These are phyloP conservation scores for Symphodus melops DNA, from an alignment of 2,113 vertebrate genomes.

Conservation along the genomic window DNA sequence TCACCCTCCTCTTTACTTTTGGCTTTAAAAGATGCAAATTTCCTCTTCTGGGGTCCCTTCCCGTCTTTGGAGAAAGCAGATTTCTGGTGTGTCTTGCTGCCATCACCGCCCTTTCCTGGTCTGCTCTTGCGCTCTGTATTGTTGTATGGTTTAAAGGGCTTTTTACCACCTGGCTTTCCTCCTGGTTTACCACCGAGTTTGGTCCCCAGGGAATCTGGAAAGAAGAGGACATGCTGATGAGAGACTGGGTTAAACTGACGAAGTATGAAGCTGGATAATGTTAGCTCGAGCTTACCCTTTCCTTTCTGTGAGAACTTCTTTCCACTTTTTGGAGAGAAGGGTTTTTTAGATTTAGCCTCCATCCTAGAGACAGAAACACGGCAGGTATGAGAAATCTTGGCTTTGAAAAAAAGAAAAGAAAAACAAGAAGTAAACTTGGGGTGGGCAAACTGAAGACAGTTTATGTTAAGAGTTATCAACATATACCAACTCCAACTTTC, in stretches of 20 bases:
- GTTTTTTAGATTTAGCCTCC: conserved; percentile 79
- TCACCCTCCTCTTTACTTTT: conserved; percentile 26
- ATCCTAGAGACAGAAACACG: conserved; percentile 43
- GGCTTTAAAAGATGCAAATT: background rate
- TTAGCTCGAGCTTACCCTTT: conserved; percentile 68
- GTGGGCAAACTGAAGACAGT: too few relatives aligned
- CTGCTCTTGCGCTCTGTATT: conserved; percentile 54
- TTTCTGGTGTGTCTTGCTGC: conserved; percentile 53
- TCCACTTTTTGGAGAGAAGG: conserved; percentile 66
- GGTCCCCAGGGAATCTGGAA: conserved; percentile 64
- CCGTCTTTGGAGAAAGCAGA: conserved; percentile 59
- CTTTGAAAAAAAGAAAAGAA: too few relatives aligned
- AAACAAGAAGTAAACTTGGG: too few relatives aligned
- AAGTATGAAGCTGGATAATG: background rate
- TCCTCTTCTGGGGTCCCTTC: conserved; percentile 53
- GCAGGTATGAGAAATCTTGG: background rate
- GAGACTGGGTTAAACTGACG: background rate
- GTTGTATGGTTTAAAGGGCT: conserved; percentile 73
- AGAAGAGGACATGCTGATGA: background rate
- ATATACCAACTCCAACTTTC: too few relatives aligned
- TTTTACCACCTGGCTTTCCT: conserved; percentile 18
- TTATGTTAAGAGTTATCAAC: too few relatives aligned
- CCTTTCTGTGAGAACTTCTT: conserved; percentile 76
- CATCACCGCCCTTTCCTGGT: conserved; percentile 51
- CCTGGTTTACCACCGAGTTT: conserved; percentile 64